Evolutionary conservation across 2,888 invertebrate species (phyloP).

Genomic region (Acleris sparsana): DNA sequence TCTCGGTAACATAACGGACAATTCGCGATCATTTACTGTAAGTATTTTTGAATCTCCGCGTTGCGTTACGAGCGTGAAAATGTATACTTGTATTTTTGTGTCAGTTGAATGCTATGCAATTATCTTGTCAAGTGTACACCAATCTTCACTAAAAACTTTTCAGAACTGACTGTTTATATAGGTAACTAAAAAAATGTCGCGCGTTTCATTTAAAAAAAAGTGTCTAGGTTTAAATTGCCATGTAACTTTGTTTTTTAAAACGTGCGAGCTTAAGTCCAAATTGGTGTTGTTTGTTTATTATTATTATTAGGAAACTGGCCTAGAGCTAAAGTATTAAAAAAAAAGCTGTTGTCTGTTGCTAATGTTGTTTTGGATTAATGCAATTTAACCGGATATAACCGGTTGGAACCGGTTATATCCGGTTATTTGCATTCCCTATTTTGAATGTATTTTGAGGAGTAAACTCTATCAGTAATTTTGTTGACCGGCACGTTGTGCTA

Average conservation of each 20-base stretch:
- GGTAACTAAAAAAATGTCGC: constrained; percentile 1
- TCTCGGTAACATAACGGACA: too few relatives aligned
- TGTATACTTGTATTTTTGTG: too few relatives aligned
- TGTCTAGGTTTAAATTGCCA: not conserved
- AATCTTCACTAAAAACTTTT: not conserved
- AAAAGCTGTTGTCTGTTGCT: constrained; percentile 14
- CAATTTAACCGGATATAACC: too few relatives aligned
- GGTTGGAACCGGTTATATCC: too few relatives aligned
- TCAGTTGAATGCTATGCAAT: not conserved
- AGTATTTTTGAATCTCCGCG: too few relatives aligned
- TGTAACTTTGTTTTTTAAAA: not conserved
- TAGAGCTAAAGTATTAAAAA: constrained; percentile 30
- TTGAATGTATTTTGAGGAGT: constrained; percentile 16
- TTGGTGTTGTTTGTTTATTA: constrained; percentile 2
- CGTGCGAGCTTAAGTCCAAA: not conserved
- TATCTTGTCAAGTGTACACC: not conserved
- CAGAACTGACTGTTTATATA: constrained; percentile 9
- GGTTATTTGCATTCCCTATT: too few relatives aligned
- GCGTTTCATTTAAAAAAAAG: too few relatives aligned
- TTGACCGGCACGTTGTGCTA: not conserved
- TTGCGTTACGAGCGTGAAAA: too few relatives aligned
- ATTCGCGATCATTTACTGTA: too few relatives aligned
- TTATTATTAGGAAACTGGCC: constrained; percentile 20
- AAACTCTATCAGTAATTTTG: constrained; percentile 14
- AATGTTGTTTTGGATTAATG: constrained; percentile 19